phyloP scores from a whole-genome alignment of 35 echinoderm and acorn worm genomes.

The Hemicentrotus pulcherrimus region DNA sequence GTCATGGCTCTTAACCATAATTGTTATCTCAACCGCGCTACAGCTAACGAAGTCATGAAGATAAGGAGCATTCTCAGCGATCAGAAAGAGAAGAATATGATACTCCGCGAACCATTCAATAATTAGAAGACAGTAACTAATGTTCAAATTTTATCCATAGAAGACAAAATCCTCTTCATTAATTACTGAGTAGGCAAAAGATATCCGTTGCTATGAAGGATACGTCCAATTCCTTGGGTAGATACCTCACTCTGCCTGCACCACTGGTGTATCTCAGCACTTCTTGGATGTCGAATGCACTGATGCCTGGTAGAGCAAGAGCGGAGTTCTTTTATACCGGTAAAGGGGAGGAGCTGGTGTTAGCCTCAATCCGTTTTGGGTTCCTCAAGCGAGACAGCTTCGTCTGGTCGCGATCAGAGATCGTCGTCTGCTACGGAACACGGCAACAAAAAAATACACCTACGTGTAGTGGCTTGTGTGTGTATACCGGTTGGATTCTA shows the following conservation, averaged over 20 bases:
- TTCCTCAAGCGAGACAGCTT: neutral
- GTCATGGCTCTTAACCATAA: neutral
- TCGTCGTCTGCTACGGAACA: neutral
- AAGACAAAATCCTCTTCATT: neutral
- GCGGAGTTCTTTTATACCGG: neutral
- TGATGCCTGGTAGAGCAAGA: neutral
- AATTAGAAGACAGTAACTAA: neutral
- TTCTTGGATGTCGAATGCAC: neutral
- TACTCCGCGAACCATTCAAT: neutral
- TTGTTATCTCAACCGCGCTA: neutral
- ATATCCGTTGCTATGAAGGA: neutral
- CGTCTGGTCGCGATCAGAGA: neutral
- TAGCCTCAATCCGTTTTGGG: neutral
- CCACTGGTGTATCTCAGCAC: neutral
- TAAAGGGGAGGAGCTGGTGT: neutral
- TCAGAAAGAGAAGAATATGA: neutral
- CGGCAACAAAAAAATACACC: neutral
- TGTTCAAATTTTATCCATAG: neutral
- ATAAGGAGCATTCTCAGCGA: neutral
- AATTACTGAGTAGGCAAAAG: too few species aligned
- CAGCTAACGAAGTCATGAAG: neutral
- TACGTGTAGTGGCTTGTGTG: neutral
- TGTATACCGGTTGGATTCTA: neutral
- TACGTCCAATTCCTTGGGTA: neutral
- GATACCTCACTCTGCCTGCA: neutral